phyloP scores from a whole-genome alignment of 1,140 invertebrate species.

The Scylla paramamosain region DNA sequence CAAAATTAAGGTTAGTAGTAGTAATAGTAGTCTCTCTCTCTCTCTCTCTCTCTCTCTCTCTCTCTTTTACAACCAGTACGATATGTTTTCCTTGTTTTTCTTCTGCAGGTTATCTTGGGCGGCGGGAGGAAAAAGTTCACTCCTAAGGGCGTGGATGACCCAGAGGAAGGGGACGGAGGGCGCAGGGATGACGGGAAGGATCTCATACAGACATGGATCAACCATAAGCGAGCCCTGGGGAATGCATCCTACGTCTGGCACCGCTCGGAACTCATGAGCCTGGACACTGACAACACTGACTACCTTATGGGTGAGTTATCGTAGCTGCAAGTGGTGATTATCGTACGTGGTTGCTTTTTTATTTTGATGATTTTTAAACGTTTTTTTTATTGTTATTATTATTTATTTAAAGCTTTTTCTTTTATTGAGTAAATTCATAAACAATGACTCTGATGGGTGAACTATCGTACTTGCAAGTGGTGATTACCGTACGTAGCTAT shows the following conservation, averaged over 20 bases:
- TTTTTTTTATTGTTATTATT: background rate
- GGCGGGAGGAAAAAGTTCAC: constrained; percentile 87
- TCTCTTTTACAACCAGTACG: background rate
- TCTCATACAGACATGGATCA: constrained; percentile 80
- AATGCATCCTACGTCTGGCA: constrained; percentile 86
- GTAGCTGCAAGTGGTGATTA: background rate
- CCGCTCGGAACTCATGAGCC: constrained; percentile 81
- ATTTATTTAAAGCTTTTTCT: no score
- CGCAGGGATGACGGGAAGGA: constrained; percentile 78
- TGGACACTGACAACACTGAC: constrained; percentile 85
- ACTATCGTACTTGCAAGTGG: background rate
- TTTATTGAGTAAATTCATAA: no score
- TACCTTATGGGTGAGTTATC: constrained; percentile 85
- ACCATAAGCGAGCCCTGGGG: constrained; percentile 83
- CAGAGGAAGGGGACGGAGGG: constrained; percentile 79
- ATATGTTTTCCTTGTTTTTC: background rate
- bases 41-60: no score
- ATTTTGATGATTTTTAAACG: background rate
- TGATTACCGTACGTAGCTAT: no score
- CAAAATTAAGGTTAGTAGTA: constrained; percentile 79
- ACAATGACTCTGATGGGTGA: constrained; percentile 86
- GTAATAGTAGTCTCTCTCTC: background rate
- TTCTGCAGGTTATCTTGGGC: constrained; percentile 80
- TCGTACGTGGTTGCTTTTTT: background rate
- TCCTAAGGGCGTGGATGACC: constrained; percentile 83